Evolutionary conservation across 2,797 vertebrate genomes (phyloP).

Genomic region (Enteromius treurensis): DNA sequence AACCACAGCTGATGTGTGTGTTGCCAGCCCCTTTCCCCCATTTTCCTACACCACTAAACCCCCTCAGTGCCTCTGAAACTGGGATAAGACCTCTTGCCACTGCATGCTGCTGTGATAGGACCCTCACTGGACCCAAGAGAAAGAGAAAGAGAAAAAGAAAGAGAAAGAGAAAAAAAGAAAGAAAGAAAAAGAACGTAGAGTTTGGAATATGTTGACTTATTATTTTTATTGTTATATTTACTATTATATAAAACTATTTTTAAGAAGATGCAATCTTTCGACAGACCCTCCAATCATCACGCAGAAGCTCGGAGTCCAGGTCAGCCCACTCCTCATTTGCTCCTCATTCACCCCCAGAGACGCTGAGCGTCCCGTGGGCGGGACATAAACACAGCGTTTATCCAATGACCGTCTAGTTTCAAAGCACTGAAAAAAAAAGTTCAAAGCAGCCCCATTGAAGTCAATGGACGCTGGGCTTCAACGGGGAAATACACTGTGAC

Average conservation of each 20-base stretch:
- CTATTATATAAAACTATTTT: neutral
- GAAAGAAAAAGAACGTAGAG: neutral
- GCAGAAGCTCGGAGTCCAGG: too few species aligned
- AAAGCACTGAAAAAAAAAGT: too few species aligned
- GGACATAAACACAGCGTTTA: too few species aligned
- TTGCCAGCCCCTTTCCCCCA: constrained; percentile 24
- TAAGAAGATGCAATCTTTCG: too few species aligned
- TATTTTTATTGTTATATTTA: neutral
- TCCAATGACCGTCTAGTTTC: too few species aligned
- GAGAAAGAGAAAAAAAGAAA: neutral
- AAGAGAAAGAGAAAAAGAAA: neutral
- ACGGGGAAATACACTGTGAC: too few species aligned
- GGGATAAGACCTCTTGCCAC: constrained; percentile 29
- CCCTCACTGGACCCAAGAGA: neutral
- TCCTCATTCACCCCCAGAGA: too few species aligned
- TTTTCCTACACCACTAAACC: constrained; percentile 30
- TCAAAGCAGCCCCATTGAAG: too few species aligned
- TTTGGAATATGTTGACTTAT: neutral
- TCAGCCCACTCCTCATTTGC: too few species aligned
- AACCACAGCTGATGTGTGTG: constrained; percentile 45
- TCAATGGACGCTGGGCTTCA: too few species aligned
- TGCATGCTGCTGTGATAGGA: constrained; percentile 6
- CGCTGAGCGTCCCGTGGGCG: too few species aligned
- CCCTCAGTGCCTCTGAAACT: constrained; percentile 45
- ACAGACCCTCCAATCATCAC: too few species aligned